Evolutionary conservation across 2,888 invertebrate genomes (phyloP).

Genomic region (Tethea ocularis): DNA sequence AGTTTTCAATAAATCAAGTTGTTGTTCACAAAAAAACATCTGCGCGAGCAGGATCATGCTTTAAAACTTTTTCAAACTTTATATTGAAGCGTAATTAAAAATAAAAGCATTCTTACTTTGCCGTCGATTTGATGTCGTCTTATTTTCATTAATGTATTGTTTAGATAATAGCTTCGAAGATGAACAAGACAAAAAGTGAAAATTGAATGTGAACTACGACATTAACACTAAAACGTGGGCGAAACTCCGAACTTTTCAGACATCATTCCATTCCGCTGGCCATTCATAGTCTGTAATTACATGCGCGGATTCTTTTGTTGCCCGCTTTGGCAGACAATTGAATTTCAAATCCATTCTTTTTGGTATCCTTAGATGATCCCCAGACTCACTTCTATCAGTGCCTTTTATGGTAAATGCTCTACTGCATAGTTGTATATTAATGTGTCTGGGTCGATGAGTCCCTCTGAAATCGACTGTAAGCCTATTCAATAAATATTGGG

Average conservation of each 20-base stretch:
- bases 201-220: conserved; percentile 45
- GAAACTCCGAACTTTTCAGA: conserved; percentile 66
- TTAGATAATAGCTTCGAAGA: conserved; percentile 8
- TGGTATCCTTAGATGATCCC: conserved; percentile 49
- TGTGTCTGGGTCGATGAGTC: conserved; percentile 44
- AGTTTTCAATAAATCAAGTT: conserved; percentile 5
- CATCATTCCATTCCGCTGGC: conserved; percentile 54
- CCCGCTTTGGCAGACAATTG: conserved; percentile 63
- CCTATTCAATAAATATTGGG: background rate
- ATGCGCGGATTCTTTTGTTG: conserved; percentile 63
- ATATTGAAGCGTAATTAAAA: background rate
- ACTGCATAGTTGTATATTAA: conserved; percentile 41
- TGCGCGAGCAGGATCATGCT: background rate
- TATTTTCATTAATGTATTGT: background rate
- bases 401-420: conserved; percentile 36
- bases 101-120: background rate
- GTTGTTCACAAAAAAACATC: conserved; percentile 4
- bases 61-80: background rate
- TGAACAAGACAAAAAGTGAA: conserved; percentile 32
- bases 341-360: conserved; percentile 58
- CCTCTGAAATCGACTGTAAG: conserved; percentile 14
- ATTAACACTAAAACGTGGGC: conserved; percentile 39
- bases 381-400: conserved; percentile 30
- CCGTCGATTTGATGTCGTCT: background rate
- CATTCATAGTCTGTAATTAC: conserved; percentile 66